These are phyloP conservation scores for Tichodroma muraria DNA, from an alignment of 2,113 vertebrate genomes.

Conservation along the genomic window DNA sequence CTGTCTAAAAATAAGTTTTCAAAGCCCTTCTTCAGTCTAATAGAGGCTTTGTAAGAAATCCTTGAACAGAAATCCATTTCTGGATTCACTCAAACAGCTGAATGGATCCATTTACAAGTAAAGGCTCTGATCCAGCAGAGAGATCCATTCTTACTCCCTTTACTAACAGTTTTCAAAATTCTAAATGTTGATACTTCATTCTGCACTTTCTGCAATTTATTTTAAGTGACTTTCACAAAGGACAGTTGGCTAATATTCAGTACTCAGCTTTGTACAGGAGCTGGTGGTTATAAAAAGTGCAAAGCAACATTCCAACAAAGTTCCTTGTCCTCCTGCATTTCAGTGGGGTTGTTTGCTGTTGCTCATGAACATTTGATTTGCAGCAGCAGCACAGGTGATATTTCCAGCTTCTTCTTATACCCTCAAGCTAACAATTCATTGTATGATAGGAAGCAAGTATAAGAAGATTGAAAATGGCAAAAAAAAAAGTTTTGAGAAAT, in stretches of 20 bases:
- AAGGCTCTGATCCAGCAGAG: neutral
- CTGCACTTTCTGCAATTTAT: neutral
- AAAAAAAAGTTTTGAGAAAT: neutral
- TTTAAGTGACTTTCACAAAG: constrained; percentile 5
- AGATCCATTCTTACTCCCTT: neutral
- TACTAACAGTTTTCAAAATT: neutral
- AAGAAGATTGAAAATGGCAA: neutral
- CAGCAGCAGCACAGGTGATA: neutral
- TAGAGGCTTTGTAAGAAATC: neutral
- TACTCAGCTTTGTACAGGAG: neutral
- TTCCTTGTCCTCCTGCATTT: neutral
- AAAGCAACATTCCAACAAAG: neutral
- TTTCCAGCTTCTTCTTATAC: neutral
- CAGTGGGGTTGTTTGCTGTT: neutral
- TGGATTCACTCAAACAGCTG: neutral
- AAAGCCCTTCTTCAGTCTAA: constrained; percentile 14
- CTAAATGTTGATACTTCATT: neutral
- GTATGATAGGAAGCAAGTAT: neutral
- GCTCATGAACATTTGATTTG: neutral
- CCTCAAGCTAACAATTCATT: neutral
- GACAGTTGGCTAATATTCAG: neutral
- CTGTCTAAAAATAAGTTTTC: constrained; percentile 46
- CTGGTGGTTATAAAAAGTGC: neutral
- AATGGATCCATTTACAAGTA: neutral
- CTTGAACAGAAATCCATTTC: neutral